Evolutionary conservation across 2,888 invertebrate species (phyloP).

Genomic region (Byasa hedistus): DNA sequence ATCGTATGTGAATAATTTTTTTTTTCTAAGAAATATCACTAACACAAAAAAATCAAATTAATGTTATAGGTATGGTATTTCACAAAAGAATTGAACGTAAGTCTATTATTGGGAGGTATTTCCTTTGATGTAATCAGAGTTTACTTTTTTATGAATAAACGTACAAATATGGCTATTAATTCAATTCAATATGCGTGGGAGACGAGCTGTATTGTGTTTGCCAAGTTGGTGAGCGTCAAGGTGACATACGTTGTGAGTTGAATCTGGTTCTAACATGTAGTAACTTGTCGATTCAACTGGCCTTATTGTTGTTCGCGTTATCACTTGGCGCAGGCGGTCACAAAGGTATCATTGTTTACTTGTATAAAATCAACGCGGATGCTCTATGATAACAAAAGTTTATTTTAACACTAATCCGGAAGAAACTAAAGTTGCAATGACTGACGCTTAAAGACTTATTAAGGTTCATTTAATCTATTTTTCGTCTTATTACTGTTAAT

Average conservation of each 20-base stretch:
- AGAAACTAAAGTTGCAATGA: no score
- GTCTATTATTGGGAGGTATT: background rate
- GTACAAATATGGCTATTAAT: background rate
- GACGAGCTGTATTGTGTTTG: slow-evolving; percentile 25
- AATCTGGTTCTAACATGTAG: slow-evolving; percentile 53
- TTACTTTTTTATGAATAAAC: background rate
- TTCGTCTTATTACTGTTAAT: no score
- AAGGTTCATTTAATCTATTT: no score
- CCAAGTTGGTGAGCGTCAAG: slow-evolving; percentile 24
- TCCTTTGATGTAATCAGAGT: background rate
- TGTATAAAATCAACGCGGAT: background rate
- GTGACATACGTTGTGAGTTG: slow-evolving; percentile 18
- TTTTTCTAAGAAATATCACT: no score
- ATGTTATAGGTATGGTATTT: no score
- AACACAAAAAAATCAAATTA: no score
- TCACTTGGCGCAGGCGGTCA: slow-evolving; percentile 38
- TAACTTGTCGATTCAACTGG: slow-evolving; percentile 70
- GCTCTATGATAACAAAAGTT: no score
- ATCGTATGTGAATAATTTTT: no score
- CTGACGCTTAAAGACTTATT: no score
- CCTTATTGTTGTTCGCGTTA: slow-evolving; percentile 64
- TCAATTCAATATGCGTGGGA: slow-evolving; percentile 9
- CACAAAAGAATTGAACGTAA: background rate
- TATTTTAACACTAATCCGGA: no score
- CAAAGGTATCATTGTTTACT: background rate